Conservation (phyloP, 1,140 invertebrate genomes). For the Argopecten irradians region DNA sequence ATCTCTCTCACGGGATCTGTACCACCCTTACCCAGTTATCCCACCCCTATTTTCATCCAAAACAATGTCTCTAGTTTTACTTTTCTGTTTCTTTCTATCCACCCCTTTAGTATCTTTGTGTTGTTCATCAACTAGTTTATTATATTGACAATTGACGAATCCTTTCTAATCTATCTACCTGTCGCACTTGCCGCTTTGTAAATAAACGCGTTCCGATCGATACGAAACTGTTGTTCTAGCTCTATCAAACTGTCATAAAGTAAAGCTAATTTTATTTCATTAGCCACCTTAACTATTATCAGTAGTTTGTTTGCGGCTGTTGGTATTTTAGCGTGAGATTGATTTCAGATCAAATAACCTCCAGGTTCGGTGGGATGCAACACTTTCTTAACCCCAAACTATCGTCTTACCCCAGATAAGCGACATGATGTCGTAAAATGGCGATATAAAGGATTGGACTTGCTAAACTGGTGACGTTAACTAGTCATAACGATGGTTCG, state of each 20-base stretch:
- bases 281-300: slow-evolving; percentile 10
- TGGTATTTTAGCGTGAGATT: not conserved
- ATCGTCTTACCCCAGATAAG: not conserved
- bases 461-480: not conserved
- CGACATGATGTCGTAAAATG: not conserved
- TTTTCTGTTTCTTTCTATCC: not conserved
- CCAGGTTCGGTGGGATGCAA: not conserved
- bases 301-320: slow-evolving; percentile 14
- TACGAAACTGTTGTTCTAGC: slow-evolving; percentile 21
- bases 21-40: no score
- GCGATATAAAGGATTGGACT: slow-evolving; percentile 15
- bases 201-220: not conserved
- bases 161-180: not conserved
- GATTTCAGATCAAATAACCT: not conserved
- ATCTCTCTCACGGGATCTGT: no score
- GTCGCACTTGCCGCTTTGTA: not conserved
- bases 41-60: no score
- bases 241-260: slow-evolving; percentile 22
- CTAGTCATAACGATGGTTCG: not conserved
- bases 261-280: slow-evolving; percentile 23
- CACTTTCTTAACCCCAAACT: not conserved
- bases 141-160: not conserved
- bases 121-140: not conserved
- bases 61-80: not conserved
- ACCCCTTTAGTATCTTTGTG: not conserved